These are phyloP conservation scores for Ephialtes manifestator DNA, from an alignment of 2,888 invertebrate genomes.

Conservation along the genomic window DNA sequence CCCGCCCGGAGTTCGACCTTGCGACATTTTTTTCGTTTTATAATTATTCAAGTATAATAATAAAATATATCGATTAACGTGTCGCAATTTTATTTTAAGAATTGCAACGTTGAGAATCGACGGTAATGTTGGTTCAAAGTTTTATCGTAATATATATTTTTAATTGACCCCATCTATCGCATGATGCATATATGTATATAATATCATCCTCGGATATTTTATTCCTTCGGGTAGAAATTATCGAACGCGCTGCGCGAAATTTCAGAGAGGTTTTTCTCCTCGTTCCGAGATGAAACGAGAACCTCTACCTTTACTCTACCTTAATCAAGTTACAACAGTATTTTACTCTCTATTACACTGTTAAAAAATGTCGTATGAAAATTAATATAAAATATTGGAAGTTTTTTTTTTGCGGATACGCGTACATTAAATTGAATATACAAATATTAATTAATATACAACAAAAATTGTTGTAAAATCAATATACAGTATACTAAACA, in stretches of 20 bases:
- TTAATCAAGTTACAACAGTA: too few relatives aligned
- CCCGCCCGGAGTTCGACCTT: not conserved
- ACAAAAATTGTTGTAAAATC: too few relatives aligned
- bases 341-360: too few relatives aligned
- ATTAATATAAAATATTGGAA: too few relatives aligned
- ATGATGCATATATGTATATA: constrained; percentile 7
- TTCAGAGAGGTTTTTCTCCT: constrained; percentile 13
- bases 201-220: constrained; percentile 3
- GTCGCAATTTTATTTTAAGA: not conserved
- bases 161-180: constrained; percentile 8
- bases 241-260: constrained; percentile 29
- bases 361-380: too few relatives aligned
- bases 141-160: constrained; percentile 26
- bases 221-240: constrained; percentile 33
- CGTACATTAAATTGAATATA: too few relatives aligned
- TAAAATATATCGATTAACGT: not conserved
- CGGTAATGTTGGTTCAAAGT: not conserved
- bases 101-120: not conserved
- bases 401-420: too few relatives aligned
- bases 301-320: not conserved
- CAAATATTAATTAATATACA: too few relatives aligned
- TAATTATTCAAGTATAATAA: not conserved
- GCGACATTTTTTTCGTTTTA: not conserved
- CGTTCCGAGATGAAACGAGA: constrained; percentile 23
- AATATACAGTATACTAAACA: too few relatives aligned